Conservation (phyloP, 1,140 invertebrate genomes). For the Lycorma delicatula region DNA sequence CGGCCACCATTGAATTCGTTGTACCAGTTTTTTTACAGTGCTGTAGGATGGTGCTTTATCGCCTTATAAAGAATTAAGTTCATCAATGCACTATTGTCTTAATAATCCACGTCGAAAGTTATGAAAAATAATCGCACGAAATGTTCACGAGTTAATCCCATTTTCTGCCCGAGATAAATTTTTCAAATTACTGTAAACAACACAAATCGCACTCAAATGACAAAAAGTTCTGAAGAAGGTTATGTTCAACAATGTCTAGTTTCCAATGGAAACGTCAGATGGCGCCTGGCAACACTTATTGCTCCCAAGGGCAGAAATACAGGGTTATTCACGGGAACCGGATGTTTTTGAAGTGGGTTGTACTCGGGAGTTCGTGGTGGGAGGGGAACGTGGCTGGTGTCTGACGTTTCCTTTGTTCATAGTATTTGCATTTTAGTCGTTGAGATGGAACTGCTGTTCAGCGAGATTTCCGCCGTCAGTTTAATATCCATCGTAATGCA, state of each 20-base stretch:
- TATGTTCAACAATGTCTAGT: slow-evolving; percentile 5
- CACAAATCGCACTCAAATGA: slow-evolving; percentile 4
- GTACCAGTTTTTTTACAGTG: slow-evolving; percentile 19
- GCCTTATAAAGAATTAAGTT: slow-evolving; percentile 15
- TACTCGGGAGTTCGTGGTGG: too few relatives aligned
- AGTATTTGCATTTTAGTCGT: too few relatives aligned
- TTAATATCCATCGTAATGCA: too few relatives aligned
- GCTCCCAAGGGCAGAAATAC: slow-evolving; percentile 11
- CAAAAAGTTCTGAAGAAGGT: background rate
- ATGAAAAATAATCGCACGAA: slow-evolving; percentile 17
- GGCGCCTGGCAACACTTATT: slow-evolving; percentile 8
- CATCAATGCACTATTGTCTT: slow-evolving; percentile 19
- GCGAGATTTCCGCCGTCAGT: too few relatives aligned
- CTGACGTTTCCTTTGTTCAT: too few relatives aligned
- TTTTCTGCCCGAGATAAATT: slow-evolving; percentile 5
- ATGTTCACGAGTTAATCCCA: slow-evolving; percentile 4
- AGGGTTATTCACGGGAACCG: too few relatives aligned
- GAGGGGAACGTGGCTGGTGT: too few relatives aligned
- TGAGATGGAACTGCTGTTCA: too few relatives aligned
- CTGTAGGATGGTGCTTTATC: slow-evolving; percentile 14
- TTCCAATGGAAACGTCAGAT: slow-evolving; percentile 2
- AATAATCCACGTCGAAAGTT: slow-evolving; percentile 18
- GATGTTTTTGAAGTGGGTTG: too few relatives aligned
- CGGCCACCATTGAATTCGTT: slow-evolving; percentile 22
- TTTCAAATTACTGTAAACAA: slow-evolving; percentile 3